phyloP scores from a whole-genome alignment of 2,888 invertebrate species.

The Perizoma flavofasciatum region DNA sequence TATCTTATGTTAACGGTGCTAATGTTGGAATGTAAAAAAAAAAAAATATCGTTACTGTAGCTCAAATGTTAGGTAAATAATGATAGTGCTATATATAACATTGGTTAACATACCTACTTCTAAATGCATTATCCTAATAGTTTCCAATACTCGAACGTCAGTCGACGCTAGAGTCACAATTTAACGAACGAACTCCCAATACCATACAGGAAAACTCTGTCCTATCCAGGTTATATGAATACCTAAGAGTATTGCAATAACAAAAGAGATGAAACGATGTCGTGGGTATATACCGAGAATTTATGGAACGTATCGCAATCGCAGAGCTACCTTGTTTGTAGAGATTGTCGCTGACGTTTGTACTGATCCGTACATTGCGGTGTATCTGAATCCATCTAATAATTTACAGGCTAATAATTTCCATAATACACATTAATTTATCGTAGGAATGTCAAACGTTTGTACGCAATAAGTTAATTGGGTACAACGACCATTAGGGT shows the following conservation, averaged over 20 bases:
- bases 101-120: too few species aligned
- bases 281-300: slow-evolving; percentile 2
- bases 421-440: slow-evolving; percentile 1
- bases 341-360: slow-evolving; percentile 6
- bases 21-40: neutral
- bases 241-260: too few species aligned
- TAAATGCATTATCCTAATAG: too few species aligned
- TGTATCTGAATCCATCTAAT: slow-evolving; percentile 8
- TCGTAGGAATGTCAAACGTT: slow-evolving; percentile 36
- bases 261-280: too few species aligned
- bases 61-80: neutral
- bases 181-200: too few species aligned
- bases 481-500: slow-evolving; percentile 45
- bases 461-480: slow-evolving; percentile 49
- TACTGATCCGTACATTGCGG: neutral
- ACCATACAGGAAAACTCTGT: neutral
- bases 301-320: neutral
- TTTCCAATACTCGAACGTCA: too few species aligned
- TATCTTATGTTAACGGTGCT: neutral
- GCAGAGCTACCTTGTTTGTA: slow-evolving; percentile 1
- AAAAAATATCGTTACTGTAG: neutral
- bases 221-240: neutral
- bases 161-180: too few species aligned
- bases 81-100: too few species aligned
- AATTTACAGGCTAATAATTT: neutral